Conservation (phyloP, 2,113 vertebrate genomes). For the Cyprinodon tularosa region DNA sequence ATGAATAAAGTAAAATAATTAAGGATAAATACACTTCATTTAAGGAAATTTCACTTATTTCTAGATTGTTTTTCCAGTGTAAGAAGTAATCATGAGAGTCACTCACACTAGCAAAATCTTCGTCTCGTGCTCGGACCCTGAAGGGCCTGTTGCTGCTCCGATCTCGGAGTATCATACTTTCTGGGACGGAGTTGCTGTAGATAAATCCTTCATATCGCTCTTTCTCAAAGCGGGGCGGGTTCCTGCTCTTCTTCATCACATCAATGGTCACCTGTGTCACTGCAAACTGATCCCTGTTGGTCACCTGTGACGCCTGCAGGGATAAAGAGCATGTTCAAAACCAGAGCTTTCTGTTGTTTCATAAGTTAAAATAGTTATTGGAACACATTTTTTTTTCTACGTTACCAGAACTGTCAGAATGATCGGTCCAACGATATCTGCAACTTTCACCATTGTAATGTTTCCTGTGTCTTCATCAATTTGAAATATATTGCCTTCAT, state of each 20-base stretch:
- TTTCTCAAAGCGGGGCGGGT: conserved; percentile 80
- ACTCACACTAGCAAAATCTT: conserved; percentile 76
- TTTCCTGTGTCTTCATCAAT: conserved; percentile 82
- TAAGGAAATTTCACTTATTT: no score
- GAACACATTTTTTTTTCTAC: not conserved
- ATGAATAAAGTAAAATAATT: no score
- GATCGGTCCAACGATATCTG: conserved; percentile 74
- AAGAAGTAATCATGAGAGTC: no score
- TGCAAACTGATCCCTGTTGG: conserved; percentile 82
- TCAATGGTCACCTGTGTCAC: conserved; percentile 80
- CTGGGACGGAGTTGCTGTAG: conserved; percentile 67
- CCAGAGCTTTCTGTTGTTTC: not conserved
- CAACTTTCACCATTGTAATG: conserved; percentile 84
- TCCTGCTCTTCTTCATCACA: conserved; percentile 80
- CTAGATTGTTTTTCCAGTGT: not conserved
- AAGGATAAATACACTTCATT: no score
- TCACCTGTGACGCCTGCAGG: conserved; percentile 83
- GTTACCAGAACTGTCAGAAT: conserved; percentile 84
- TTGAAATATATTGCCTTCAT: conserved; percentile 79
- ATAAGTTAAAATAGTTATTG: not conserved
- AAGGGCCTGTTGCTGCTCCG: conserved; percentile 75
- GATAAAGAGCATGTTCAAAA: not conserved
- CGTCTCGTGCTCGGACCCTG: conserved; percentile 76
- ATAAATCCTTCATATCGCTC: conserved; percentile 73
- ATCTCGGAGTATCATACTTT: conserved; percentile 84